phyloP scores from a whole-genome alignment of 2,888 invertebrate species.

The Drosophila atroscutellata region DNA sequence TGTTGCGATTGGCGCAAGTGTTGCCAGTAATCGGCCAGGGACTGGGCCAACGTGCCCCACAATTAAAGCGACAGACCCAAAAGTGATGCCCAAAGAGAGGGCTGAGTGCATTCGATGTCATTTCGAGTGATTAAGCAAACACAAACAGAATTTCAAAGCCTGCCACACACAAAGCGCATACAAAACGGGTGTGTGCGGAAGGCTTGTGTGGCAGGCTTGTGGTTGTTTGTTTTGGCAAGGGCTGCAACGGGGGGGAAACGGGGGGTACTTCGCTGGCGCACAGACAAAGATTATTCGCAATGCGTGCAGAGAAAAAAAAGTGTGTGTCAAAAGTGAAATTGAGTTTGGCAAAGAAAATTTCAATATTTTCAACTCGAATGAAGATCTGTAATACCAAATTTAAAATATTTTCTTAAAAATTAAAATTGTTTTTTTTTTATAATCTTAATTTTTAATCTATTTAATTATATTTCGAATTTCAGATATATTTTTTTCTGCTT shows the following conservation, averaged over 20 bases:
- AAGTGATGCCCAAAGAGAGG: slow-evolving; percentile 36
- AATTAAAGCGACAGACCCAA: slow-evolving; percentile 52
- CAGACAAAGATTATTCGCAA: not conserved
- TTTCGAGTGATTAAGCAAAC: slow-evolving; percentile 69
- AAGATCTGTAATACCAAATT: not conserved
- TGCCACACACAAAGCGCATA: slow-evolving; percentile 50
- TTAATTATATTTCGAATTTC: too few relatives aligned
- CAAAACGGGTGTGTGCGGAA: slow-evolving; percentile 11
- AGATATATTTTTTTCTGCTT: too few relatives aligned
- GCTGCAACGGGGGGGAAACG: too few relatives aligned
- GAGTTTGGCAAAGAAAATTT: too few relatives aligned
- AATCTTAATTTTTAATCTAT: not conserved
- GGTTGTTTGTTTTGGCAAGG: not conserved
- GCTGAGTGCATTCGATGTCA: slow-evolving; percentile 58
- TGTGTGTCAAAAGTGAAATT: not conserved
- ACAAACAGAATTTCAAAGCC: slow-evolving; percentile 62
- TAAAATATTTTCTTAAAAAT: not conserved
- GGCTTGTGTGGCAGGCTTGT: not conserved
- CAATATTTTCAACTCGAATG: not conserved
- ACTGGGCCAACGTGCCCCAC: slow-evolving; percentile 29
- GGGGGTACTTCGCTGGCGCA: not conserved
- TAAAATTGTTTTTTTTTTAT: not conserved
- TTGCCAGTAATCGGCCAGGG: slow-evolving; percentile 29
- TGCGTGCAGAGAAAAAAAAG: not conserved
- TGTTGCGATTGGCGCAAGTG: slow-evolving; percentile 39